phyloP scores from a whole-genome alignment of 1,140 invertebrate species.

The Scylla paramamosain region DNA sequence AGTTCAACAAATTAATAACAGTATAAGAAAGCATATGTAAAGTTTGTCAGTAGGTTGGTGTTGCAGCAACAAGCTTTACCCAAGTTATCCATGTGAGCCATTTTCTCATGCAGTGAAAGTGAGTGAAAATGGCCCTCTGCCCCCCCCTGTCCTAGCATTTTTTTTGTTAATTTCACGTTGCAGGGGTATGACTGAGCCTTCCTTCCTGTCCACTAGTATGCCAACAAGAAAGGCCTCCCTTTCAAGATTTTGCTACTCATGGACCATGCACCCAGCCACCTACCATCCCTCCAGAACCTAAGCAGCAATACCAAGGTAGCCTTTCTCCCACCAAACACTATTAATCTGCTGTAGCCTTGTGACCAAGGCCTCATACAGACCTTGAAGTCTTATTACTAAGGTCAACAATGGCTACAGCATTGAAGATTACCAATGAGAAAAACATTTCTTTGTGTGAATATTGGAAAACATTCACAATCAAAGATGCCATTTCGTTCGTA shows the following conservation, averaged over 20 bases:
- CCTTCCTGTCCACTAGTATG: background rate
- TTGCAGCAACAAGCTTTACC: too few species aligned
- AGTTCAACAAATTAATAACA: too few species aligned
- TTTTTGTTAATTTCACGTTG: background rate
- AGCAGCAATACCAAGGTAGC: background rate
- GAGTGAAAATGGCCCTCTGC: too few species aligned
- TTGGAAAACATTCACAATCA: background rate
- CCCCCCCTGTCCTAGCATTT: too few species aligned
- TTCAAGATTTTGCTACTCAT: background rate
- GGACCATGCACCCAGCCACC: background rate
- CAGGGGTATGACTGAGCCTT: background rate
- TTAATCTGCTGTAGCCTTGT: background rate
- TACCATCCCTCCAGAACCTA: background rate
- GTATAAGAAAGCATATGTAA: too few species aligned
- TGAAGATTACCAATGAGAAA: background rate
- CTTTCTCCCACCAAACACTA: background rate
- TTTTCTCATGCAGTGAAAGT: too few species aligned
- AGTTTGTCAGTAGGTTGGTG: too few species aligned
- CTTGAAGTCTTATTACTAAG: background rate
- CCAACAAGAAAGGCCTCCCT: background rate
- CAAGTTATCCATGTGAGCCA: too few species aligned
- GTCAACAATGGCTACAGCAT: background rate
- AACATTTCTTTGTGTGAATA: background rate
- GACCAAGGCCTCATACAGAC: background rate
- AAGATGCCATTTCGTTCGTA: background rate